Evolutionary conservation across 2,797 vertebrate genomes (phyloP), one percentile per base, ranked within the genome.

Genomic region (Prunella strophiata): DNA sequence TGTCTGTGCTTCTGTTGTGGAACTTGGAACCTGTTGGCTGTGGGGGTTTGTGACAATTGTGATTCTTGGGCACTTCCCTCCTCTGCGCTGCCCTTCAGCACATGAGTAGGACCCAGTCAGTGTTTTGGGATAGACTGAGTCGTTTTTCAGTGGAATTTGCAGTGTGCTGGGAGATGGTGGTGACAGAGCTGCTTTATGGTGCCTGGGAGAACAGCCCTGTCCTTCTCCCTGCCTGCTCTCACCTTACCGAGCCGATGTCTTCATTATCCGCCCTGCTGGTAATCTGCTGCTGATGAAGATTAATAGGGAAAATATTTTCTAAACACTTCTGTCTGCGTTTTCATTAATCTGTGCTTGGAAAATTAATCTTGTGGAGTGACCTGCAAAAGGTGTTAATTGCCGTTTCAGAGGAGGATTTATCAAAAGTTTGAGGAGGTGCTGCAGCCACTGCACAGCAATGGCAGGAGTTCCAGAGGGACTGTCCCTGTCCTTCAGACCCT

Each of bases 271-370:
- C 77, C 85, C 82, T 84, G 58, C 67, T 76, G 89, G 85, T 93
- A 89, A 97, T 94, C 58, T 45, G 91, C 95, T 84, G 78, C 96
- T 88, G 91, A 93, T 97, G 83, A 58, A 98, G 97, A 97, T 96
- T 95, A 97, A 98, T 96, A 97, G 96, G 87, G 94, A 96, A 97
- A 97, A 97, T 96, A 94, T 97, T 97, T 97, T 96, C 92, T 92
- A 94, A 97, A 95, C 94, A 86, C 90, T 96, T 94, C 89, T 76
- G 77, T 42, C 36, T 38, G 87, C 70, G 0, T 95, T 95, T 97
- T 93, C 97, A 96, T 97, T 96, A 95, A 95, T 98, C 96, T 96
- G 10, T 59, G 93, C 96, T 97, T 27, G 11, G 93, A 89, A 96
- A 96, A 94, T 88, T 97, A 97, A 97, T 96, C 96, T 96, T 93